These are phyloP conservation scores for Dysidea cf. avara DNA, from an alignment of 37 sponge, comb jelly and placozoan species.

Conservation along the genomic window DNA sequence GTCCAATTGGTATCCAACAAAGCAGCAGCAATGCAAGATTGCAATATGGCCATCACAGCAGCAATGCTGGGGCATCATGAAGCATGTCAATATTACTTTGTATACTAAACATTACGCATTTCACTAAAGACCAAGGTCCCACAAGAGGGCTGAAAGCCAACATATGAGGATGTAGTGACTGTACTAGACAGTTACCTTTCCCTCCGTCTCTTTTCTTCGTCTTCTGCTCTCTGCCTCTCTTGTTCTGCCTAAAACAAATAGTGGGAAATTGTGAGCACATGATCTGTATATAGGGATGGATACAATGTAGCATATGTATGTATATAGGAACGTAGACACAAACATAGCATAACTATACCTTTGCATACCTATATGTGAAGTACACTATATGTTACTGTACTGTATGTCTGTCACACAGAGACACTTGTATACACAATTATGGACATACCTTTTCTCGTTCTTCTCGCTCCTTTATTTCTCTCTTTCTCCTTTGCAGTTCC, in stretches of 20 bases:
- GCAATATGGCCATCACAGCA: too few relatives aligned
- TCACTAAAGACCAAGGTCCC: too few relatives aligned
- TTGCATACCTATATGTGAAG: background rate
- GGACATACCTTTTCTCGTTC: conserved; percentile 55
- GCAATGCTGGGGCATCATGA: too few relatives aligned
- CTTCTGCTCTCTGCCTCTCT: conserved; percentile 47
- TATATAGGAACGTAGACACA: background rate
- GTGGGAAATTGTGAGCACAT: too few relatives aligned
- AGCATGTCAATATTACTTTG: too few relatives aligned
- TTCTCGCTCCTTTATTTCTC: conserved; percentile 53
- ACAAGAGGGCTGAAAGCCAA: too few relatives aligned
- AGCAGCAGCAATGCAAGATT: too few relatives aligned
- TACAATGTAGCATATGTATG: background rate
- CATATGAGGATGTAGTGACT: too few relatives aligned
- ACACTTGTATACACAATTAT: background rate
- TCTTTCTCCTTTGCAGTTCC: conserved; percentile 69
- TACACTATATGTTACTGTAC: background rate
- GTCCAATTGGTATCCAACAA: too few relatives aligned
- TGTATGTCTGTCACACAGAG: too few relatives aligned
- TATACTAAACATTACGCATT: too few relatives aligned
- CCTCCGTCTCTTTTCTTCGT: conserved; percentile 40
- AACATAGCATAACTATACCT: background rate
- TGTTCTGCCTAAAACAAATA: conserved; percentile 36
- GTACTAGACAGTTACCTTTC: conserved; percentile 49
- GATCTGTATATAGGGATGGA: too few relatives aligned